phyloP scores from a whole-genome alignment of 1,140 invertebrate genomes.

The Charaxes varanes region DNA sequence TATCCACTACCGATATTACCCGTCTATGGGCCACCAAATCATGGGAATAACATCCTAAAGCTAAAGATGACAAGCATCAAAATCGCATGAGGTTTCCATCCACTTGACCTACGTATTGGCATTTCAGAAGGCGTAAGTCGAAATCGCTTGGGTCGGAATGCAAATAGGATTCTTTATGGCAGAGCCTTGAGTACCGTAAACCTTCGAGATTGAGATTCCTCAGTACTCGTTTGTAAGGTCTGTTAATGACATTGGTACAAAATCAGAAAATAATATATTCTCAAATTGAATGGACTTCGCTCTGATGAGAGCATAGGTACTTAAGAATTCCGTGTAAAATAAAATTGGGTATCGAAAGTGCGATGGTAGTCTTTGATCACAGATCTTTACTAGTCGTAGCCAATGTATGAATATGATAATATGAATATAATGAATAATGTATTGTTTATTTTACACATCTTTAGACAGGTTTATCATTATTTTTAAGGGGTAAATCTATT shows the following conservation, averaged over 20 bases:
- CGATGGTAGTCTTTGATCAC: background rate
- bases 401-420: no score
- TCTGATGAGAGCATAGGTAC: constrained; percentile 3
- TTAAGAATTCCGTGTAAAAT: background rate
- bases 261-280: constrained; percentile 14
- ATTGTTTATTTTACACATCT: no score
- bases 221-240: constrained; percentile 48
- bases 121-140: constrained; percentile 37
- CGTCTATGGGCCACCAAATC: background rate
- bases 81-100: constrained; percentile 5
- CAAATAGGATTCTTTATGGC: constrained; percentile 65
- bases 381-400: background rate
- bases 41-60: constrained; percentile 7
- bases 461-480: no score
- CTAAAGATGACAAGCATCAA: constrained; percentile 8
- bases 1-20: constrained; percentile 18
- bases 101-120: constrained; percentile 50
- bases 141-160: constrained; percentile 51
- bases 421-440: no score
- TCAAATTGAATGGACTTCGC: constrained; percentile 4
- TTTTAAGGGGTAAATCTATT: no score
- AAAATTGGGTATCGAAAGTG: background rate
- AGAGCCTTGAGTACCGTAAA: constrained; percentile 38
- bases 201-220: constrained; percentile 41
- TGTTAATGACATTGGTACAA: constrained; percentile 51